These are phyloP conservation scores for Oncorhynchus masou DNA, from an alignment of 2,113 vertebrate genomes.

Conservation along the genomic window DNA sequence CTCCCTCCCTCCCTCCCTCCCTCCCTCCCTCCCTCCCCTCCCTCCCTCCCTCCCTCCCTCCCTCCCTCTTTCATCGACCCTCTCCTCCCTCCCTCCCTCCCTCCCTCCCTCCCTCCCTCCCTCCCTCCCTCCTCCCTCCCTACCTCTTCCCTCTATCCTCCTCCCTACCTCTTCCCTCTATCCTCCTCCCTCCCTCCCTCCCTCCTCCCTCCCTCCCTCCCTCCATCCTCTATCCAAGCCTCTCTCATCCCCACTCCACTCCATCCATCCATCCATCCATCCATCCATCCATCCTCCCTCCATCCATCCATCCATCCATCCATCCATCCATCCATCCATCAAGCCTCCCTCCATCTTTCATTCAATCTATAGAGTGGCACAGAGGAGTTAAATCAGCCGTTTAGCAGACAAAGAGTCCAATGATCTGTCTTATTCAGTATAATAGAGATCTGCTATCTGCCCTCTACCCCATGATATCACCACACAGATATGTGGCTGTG, in stretches of 20 bases:
- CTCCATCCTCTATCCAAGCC: background rate
- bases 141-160: background rate
- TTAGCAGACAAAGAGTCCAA: conserved; percentile 62
- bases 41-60: no score
- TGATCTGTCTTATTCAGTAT: conserved; percentile 47
- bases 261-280: background rate
- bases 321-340: conserved; percentile 7
- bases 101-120: no score
- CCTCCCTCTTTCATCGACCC: no score
- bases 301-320: no score
- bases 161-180: background rate
- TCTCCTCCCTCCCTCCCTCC: no score
- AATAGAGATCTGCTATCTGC: conserved; percentile 60
- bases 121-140: no score
- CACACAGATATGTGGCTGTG: conserved; percentile 58
- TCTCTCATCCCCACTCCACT: no score
- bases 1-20: no score
- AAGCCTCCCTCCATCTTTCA: conserved; percentile 25
- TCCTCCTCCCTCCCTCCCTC: background rate
- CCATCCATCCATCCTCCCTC: background rate
- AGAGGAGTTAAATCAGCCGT: conserved; percentile 60
- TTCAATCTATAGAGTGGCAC: conserved; percentile 50
- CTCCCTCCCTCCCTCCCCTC: no score
- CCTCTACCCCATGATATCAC: conserved; percentile 65
- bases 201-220: background rate